These are phyloP conservation scores for Mesitornis unicolor DNA, from an alignment of 2,113 vertebrate genomes.

Conservation along the genomic window DNA sequence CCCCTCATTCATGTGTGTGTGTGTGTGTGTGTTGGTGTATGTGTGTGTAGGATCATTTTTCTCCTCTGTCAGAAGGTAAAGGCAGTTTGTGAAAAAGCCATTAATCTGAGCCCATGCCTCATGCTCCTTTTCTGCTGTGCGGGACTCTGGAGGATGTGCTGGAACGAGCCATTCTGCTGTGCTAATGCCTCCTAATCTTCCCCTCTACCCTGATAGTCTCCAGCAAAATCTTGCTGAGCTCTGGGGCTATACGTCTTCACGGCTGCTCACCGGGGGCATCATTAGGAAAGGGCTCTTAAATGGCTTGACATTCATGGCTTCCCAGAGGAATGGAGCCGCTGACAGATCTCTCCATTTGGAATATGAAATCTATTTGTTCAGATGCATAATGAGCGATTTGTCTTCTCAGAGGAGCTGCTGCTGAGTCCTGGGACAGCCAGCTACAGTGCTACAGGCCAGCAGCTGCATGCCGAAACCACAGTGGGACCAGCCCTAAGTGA, in stretches of 20 bases:
- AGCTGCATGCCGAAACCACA: neutral
- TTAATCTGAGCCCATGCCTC: constrained; percentile 49
- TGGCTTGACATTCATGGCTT: constrained; percentile 65
- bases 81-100: constrained; percentile 34
- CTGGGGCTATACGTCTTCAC: constrained; percentile 20
- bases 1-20: neutral
- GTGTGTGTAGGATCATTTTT: constrained; percentile 24
- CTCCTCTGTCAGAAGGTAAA: constrained; percentile 50
- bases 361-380: constrained; percentile 69
- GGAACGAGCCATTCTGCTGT: constrained; percentile 5
- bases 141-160: constrained; percentile 30
- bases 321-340: constrained; percentile 49
- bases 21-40: neutral
- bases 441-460: neutral
- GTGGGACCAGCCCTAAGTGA: neutral
- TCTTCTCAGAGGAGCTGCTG: constrained; percentile 51
- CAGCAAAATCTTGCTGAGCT: constrained; percentile 13
- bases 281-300: constrained; percentile 66
- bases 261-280: constrained; percentile 57
- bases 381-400: constrained; percentile 66
- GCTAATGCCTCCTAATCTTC: constrained; percentile 57
- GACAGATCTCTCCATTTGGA: constrained; percentile 67
- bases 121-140: constrained; percentile 25
- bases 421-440: constrained; percentile 36
- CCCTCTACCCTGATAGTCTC: constrained; percentile 45